Evolutionary conservation across 2,797 vertebrate genomes (phyloP).

Genomic region (Percopsis omiscomaycus): DNA sequence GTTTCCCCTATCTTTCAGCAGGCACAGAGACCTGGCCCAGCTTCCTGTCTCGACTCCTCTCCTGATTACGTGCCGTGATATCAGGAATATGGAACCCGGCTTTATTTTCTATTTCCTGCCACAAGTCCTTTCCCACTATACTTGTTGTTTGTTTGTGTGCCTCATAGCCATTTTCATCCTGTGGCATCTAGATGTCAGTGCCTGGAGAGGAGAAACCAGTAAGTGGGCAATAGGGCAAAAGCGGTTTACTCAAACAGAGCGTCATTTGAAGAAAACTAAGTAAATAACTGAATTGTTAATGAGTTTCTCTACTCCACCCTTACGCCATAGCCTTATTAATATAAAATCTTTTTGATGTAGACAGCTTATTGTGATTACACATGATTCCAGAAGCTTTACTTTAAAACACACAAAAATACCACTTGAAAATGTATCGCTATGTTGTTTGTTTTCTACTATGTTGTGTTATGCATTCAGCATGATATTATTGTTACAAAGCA

Average conservation of each 20-base stretch:
- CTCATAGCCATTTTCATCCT: constrained; percentile 58
- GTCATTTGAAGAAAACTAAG: background rate
- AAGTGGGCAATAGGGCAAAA: constrained; percentile 16
- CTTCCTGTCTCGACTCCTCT: constrained; percentile 61
- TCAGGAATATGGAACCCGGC: constrained; percentile 76
- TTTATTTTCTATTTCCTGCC: constrained; percentile 77
- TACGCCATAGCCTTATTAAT: constrained; percentile 1
- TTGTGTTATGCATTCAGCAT: constrained; percentile 8
- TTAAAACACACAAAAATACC: no score
- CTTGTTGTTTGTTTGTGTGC: constrained; percentile 56
- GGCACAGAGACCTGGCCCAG: constrained; percentile 69
- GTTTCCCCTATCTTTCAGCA: constrained; percentile 73
- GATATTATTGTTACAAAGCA: background rate
- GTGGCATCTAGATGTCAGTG: constrained; percentile 50
- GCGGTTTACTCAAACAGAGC: constrained; percentile 34
- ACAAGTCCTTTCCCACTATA: constrained; percentile 68
- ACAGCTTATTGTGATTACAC: no score
- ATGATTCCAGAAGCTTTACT: no score
- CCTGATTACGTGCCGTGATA: constrained; percentile 73
- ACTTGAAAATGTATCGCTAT: background rate
- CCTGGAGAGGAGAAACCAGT: constrained; percentile 4
- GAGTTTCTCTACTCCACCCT: no score
- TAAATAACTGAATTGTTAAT: no score
- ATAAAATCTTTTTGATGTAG: no score
- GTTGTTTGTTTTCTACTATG: background rate